Base-by-base conservation (phyloP, 2,113 vertebrate genomes). In the Aphyosemion australe region DNA sequence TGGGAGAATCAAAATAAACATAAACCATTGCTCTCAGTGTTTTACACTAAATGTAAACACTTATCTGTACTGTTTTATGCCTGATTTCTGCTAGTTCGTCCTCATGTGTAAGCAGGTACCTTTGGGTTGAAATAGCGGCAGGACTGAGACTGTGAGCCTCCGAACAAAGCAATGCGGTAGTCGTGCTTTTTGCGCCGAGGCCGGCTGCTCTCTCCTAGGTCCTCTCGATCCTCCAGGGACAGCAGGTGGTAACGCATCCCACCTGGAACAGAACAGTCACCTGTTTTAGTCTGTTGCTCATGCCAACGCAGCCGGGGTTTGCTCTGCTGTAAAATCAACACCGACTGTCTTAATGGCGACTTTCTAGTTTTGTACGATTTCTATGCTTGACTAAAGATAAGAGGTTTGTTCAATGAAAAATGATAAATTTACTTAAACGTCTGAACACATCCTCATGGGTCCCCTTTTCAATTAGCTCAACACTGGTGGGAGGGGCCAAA, bases 81-180 rank as follows among this genome's bases (percentile, higher is more conserved):
- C 43, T 61, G 19, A 14, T 5, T 65, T 26, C 14, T 19, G 43
- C 16, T 53, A 4, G 42, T 50, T 46, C 63, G 3, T 42, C 4
- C 32, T 45, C n/a, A 11, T 19, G 37, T 32, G 42, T 62, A 5
- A 42, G 21, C 11, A 55, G 0, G 49, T 82, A 97, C 97, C 94
- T 99, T 99, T 61, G 97, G 96, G 83, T 98, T 98, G 86, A 98
- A 99, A 73, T 98, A 99, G 88, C 96, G 93, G 85, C 96, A 98
- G 79, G 97, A 99, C 79, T 98, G 97, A 65, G 96, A 96, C 85
- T 98, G 97, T 2, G 97, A 99, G 65, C 97, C 97, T 69, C 97
- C 96, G 82, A 99, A 99, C 34, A 99, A 89, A 61, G 96, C 96
- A 68, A 99, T 96, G 77, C 95, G 94, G 59, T 95, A 98, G 87